Percentiles rank a stretch among this genome's conserved stretches.
Evolutionary conservation across 1,140 invertebrate genomes (phyloP).

Genomic region (Brachionus rubens): DNA sequence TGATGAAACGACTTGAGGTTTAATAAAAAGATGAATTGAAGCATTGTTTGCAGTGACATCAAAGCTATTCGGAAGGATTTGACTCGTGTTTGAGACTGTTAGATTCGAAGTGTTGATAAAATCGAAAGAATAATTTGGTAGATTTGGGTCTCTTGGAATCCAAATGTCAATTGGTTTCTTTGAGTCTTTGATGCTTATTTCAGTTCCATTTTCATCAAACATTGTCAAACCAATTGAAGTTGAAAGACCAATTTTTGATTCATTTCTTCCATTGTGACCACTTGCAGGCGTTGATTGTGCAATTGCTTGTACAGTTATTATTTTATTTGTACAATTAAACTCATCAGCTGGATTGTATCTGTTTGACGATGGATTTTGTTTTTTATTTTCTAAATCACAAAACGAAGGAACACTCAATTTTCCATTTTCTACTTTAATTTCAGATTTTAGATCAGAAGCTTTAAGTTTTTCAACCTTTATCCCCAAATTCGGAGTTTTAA

Average conservation of each 20-base stretch:
- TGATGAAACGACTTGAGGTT: background rate
- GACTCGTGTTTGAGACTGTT: background rate
- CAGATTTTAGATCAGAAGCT: background rate
- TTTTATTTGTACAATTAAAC: background rate
- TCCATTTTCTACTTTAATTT: background rate
- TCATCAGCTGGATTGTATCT: constrained; percentile 2
- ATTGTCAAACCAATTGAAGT: background rate
- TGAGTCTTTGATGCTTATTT: background rate
- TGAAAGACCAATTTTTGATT: constrained; percentile 20
- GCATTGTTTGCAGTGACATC: background rate
- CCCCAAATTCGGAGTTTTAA: background rate
- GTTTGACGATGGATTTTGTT: background rate
- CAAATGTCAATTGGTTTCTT: constrained; percentile 6
- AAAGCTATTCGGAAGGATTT: constrained; percentile 1
- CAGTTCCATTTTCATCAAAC: constrained; percentile 21
- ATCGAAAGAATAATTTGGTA: background rate
- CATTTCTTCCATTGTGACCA: constrained; percentile 27
- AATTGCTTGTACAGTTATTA: background rate
- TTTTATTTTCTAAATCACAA: background rate
- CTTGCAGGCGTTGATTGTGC: background rate
- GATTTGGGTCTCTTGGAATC: constrained; percentile 10
- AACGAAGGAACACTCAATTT: background rate
- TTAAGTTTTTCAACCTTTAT: constrained; percentile 9
- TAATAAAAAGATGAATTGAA: constrained; percentile 22
- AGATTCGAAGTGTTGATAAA: background rate